Conservation (phyloP, 2,113 vertebrate genomes). For the Pituophis catenifer region DNA sequence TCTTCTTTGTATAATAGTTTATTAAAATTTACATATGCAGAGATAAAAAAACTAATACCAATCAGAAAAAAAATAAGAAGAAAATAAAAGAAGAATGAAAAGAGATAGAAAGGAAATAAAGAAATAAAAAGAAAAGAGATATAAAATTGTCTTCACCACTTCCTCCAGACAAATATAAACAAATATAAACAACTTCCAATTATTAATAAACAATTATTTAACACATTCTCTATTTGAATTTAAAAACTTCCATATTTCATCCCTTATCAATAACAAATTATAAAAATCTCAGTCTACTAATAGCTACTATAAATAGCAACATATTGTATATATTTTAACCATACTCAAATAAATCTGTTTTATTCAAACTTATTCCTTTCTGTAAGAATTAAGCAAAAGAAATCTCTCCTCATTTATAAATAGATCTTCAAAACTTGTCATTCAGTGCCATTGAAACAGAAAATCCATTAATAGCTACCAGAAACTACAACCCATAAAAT, state of each 20-base stretch:
- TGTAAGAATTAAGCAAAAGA: neutral
- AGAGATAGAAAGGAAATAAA: neutral
- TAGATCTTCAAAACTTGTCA: neutral
- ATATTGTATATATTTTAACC: neutral
- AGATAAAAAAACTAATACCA: neutral
- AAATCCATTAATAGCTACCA: neutral
- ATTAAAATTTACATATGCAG: neutral
- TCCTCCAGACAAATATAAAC: neutral
- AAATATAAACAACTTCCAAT: neutral
- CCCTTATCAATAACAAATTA: neutral
- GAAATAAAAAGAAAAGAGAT: neutral
- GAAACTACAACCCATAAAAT: neutral
- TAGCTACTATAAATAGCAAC: neutral
- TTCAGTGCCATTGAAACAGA: neutral
- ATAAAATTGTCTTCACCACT: neutral
- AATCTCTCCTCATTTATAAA: neutral
- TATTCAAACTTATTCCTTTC: neutral
- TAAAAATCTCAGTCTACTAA: neutral
- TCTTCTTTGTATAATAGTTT: neutral
- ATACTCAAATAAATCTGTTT: neutral
- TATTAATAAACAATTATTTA: no score
- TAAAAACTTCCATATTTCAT: neutral
- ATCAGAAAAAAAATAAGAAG: neutral
- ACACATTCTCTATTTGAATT: neutral
- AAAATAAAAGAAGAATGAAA: neutral